A percentile compares a stretch with the other conserved stretches of the same genome.
These are phyloP conservation scores for Hypomecis punctinalis DNA, from an alignment of 2,888 invertebrate species.

Conservation along the genomic window DNA sequence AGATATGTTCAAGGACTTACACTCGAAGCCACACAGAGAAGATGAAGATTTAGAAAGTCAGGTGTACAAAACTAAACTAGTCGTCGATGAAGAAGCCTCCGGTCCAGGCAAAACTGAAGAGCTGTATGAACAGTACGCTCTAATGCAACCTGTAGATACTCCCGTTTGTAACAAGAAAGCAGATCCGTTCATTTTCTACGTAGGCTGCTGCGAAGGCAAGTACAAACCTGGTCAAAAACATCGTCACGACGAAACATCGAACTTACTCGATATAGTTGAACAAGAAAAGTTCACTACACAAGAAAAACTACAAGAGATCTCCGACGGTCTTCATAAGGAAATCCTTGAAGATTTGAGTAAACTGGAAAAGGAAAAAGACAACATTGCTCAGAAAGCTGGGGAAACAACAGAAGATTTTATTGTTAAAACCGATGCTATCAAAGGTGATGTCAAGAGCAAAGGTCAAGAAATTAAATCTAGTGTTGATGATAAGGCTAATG, in stretches of 20 bases:
- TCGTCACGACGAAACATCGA: conserved; percentile 76
- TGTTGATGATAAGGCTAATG: conserved; percentile 56
- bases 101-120: conserved; percentile 51
- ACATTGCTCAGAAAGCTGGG: conserved; percentile 63
- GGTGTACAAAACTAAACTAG: conserved; percentile 73
- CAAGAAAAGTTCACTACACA: conserved; percentile 74
- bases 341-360: conserved; percentile 65
- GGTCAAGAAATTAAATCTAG: conserved; percentile 57
- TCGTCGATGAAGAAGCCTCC: conserved; percentile 73
- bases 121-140: conserved; percentile 72
- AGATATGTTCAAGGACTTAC: conserved; percentile 81
- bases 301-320: conserved; percentile 66
- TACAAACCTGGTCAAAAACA: conserved; percentile 70
- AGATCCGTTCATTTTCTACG: conserved; percentile 74
- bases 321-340: conserved; percentile 60
- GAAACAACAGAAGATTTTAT: conserved; percentile 61
- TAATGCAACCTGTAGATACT: conserved; percentile 79
- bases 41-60: conserved; percentile 68
- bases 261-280: conserved; percentile 73
- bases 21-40: conserved; percentile 65
- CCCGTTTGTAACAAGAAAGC: conserved; percentile 60
- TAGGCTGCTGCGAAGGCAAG: conserved; percentile 72
- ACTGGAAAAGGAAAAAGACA: conserved; percentile 68
- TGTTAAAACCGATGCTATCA: conserved; percentile 55
- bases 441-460: conserved; percentile 56